These are phyloP conservation scores for Phymatocera aterrima DNA, from an alignment of 2,888 invertebrate genomes.

Conservation along the genomic window DNA sequence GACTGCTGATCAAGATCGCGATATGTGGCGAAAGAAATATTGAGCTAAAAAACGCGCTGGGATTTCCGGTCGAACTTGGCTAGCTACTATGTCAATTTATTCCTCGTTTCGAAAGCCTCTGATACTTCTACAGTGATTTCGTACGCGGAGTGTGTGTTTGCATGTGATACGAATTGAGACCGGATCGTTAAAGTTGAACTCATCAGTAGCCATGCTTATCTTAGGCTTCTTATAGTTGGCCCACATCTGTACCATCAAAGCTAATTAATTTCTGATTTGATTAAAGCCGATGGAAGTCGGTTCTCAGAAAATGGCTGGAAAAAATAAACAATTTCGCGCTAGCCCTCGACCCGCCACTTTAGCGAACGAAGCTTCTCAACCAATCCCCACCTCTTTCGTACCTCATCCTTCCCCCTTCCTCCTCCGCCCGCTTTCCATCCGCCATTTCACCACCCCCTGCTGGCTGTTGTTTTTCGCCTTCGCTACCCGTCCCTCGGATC, in stretches of 20 bases:
- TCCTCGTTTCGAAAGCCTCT: not conserved
- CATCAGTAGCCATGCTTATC: constrained; percentile 6
- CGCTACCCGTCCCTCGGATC: constrained; percentile 62
- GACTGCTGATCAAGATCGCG: too few relatives aligned
- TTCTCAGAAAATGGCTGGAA: constrained; percentile 29
- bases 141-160: not conserved
- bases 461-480: constrained; percentile 68
- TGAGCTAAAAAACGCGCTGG: too few relatives aligned
- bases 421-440: not conserved
- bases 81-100: not conserved
- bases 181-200: constrained; percentile 23
- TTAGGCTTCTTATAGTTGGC: constrained; percentile 15
- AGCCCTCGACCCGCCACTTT: constrained; percentile 38
- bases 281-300: constrained; percentile 30
- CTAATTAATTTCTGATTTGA: constrained; percentile 45
- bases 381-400: constrained; percentile 16
- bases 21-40: too few relatives aligned
- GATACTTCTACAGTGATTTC: not conserved
- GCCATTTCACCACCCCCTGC: constrained; percentile 34
- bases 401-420: constrained; percentile 20
- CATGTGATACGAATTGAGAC: not conserved
- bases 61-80: too few relatives aligned
- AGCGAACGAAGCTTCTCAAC: constrained; percentile 32
- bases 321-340: constrained; percentile 44
- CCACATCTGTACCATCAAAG: constrained; percentile 41